Base-by-base conservation (phyloP, 2,888 invertebrate genomes). In the Blastobasis adustella region DNA sequence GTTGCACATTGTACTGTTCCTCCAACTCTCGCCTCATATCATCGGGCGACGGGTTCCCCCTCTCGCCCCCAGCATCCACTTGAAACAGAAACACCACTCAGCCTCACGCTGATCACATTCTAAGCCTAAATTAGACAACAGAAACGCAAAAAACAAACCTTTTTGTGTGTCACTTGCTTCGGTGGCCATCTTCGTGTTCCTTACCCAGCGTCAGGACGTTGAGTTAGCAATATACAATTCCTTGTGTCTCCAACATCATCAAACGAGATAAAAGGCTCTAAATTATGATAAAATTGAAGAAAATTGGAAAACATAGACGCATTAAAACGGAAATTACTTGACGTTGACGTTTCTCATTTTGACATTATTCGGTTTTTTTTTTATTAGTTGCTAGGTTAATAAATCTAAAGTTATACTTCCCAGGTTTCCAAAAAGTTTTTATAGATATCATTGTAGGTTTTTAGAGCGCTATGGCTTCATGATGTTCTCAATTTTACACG, bases 1-100 rank as follows among this genome's bases (percentile, higher is more conserved):
- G 90, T 79, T 98, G 97, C 56, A 92, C 86, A 74, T 97, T 95
- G 88, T 97, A 98, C 76, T 97, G 96, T 62, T 93, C 94, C 68
- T 94, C 93, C 72, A 95, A 91, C 70, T 92, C 91, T 60, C 79
- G 76, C 53, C 72, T 71, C 58, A 67, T 62, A 57, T 72, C 67
- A 52, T 79, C 79, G 49, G 73, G 71, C 45, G 71, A 61, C 50
- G 70, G 73, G 56, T 69, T 64, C 56, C 67, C 65, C 54, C 67
- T 64, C 54, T 69, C 73, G 51, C 63, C 71, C 60, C 62, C 74
- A 62, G 65, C 76, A 60, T 79, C 82, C 67, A 81, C 82, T 86
- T 82, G 71, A 84, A 86, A 84, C 78, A 84, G 75, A 85, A 82
- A 82, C 71, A 80, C 73, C 69, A 66, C 72, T 82, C 79, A 83